A percentile compares a stretch with the other conserved stretches of the same genome.
Conservation (phyloP, 2,888 invertebrate genomes). For the Autographa pulchrina region DNA sequence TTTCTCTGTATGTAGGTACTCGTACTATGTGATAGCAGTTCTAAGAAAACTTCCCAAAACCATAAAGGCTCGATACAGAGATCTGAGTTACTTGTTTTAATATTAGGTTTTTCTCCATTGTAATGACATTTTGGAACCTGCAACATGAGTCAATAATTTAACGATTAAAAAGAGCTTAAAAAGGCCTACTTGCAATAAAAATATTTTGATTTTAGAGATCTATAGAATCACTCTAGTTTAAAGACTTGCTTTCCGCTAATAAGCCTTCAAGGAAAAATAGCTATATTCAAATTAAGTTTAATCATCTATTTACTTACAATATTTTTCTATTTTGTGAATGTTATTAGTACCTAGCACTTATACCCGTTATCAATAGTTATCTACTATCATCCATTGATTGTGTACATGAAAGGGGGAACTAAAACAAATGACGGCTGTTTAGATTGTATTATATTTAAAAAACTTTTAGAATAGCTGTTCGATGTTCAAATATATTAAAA, state of each 20-base stretch:
- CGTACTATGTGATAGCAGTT: no score
- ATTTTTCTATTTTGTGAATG: neutral
- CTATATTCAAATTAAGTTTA: conserved; percentile 13
- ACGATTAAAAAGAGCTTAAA: no score
- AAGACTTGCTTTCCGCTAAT: conserved; percentile 9
- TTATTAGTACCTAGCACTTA: neutral
- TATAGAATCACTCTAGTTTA: no score
- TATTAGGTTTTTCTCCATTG: no score
- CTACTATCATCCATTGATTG: neutral
- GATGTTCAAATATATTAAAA: neutral
- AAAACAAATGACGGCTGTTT: neutral
- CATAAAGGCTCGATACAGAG: no score
- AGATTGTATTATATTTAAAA: neutral
- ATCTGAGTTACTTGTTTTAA: no score
- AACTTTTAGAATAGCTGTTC: no score
- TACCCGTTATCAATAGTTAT: neutral
- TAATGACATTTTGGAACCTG: no score
- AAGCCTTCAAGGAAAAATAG: conserved; percentile 19
- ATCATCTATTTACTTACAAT: neutral
- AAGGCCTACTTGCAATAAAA: no score
- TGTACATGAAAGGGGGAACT: neutral
- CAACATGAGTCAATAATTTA: no score
- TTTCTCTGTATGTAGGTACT: neutral
- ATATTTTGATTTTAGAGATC: no score
- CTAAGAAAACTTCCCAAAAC: no score